These are phyloP conservation scores for Dione juno DNA, from an alignment of 2,888 invertebrate species.

Conservation along the genomic window DNA sequence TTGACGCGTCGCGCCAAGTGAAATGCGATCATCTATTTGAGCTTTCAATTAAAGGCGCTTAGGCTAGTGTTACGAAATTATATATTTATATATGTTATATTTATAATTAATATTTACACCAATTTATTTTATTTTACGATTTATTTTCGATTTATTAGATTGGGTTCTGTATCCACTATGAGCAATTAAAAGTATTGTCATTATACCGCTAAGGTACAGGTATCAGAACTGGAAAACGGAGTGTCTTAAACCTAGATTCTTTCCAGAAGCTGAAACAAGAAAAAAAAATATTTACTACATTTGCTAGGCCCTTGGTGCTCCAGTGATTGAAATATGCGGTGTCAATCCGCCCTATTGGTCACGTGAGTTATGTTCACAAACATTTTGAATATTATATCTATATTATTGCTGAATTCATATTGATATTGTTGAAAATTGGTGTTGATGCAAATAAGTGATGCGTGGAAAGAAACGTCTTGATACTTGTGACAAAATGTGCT, in stretches of 20 bases:
- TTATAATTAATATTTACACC: too few relatives aligned
- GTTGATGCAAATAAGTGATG: slow-evolving; percentile 13
- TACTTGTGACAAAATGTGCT: neutral
- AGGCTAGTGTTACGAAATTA: too few relatives aligned
- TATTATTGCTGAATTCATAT: slow-evolving; percentile 45
- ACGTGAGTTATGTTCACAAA: slow-evolving; percentile 50
- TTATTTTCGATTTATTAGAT: too few relatives aligned
- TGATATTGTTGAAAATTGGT: slow-evolving; percentile 29
- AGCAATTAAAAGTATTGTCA: too few relatives aligned
- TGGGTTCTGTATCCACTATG: too few relatives aligned
- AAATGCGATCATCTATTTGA: too few relatives aligned
- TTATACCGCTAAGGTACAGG: too few relatives aligned
- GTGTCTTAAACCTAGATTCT: neutral
- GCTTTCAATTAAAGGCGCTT: too few relatives aligned
- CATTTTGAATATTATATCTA: slow-evolving; percentile 48
- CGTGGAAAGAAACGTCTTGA: slow-evolving; percentile 9
- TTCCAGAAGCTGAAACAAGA: neutral
- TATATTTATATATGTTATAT: too few relatives aligned
- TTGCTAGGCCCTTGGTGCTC: neutral
- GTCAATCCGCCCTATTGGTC: slow-evolving; percentile 44
- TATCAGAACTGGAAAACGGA: neutral
- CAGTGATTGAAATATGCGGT: neutral
- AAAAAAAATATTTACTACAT: neutral
- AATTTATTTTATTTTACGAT: too few relatives aligned
- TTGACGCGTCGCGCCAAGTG: too few relatives aligned